These are phyloP conservation scores for Chalcosyrphus nemorum DNA, from an alignment of 2,888 invertebrate genomes.

Conservation along the genomic window DNA sequence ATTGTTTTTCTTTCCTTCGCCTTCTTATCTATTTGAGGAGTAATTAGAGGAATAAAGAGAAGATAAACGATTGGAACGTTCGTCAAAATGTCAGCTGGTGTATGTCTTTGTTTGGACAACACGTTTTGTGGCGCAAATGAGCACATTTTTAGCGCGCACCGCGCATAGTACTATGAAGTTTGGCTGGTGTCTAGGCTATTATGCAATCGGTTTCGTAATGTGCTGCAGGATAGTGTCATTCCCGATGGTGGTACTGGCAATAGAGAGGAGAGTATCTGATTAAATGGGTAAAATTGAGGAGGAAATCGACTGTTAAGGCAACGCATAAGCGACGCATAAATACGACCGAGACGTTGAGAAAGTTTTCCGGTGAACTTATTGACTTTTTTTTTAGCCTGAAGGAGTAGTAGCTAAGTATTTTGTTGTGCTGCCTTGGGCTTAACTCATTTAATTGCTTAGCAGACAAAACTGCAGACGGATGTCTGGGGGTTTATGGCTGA, in stretches of 20 bases:
- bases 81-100: constrained; percentile 25
- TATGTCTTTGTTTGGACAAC: constrained; percentile 32
- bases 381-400: too few species aligned
- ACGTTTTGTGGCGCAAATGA: constrained; percentile 33
- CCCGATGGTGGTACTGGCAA: neutral
- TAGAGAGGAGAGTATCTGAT: neutral
- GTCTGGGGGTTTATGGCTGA: too few species aligned
- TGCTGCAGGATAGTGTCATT: constrained; percentile 14
- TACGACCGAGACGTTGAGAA: constrained; percentile 3
- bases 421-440: too few species aligned
- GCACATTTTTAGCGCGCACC: neutral
- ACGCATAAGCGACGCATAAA: neutral
- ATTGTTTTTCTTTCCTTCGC: constrained; percentile 8
- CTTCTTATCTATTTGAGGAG: constrained; percentile 21
- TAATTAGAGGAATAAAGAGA: constrained; percentile 29
- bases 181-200: neutral
- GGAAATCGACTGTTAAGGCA: constrained; percentile 23
- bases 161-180: neutral
- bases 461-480: too few species aligned
- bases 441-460: too few species aligned
- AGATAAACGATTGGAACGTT: constrained; percentile 37
- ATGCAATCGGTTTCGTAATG: constrained; percentile 40
- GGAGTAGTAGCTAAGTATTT: too few species aligned
- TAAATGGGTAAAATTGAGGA: constrained; percentile 22
- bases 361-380: constrained; percentile 6